Evolutionary conservation across 2,113 vertebrate species (phyloP).

Genomic region (Tragelaphus strepsiceros): DNA sequence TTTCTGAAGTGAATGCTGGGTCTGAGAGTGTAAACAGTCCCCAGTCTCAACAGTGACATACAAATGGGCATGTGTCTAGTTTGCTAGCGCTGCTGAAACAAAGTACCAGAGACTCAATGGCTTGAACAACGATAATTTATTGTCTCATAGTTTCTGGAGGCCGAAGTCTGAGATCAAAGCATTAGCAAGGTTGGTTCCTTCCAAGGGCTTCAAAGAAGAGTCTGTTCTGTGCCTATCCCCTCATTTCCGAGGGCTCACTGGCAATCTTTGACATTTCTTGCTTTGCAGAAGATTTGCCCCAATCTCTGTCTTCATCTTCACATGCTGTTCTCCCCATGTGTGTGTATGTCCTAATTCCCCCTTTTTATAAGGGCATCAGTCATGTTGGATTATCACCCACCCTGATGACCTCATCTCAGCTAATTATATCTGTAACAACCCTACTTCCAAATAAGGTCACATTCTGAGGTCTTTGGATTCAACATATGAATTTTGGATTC

Average conservation of each 20-base stretch:
- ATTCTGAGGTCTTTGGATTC: background rate
- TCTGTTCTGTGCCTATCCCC: background rate
- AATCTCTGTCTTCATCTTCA: background rate
- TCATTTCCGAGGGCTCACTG: background rate
- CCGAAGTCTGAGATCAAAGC: background rate
- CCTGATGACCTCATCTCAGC: background rate
- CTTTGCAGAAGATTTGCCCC: background rate
- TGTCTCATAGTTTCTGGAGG: background rate
- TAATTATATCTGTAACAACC: background rate
- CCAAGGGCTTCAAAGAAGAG: background rate
- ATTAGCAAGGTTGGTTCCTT: background rate
- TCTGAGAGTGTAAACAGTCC: background rate
- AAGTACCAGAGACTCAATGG: background rate
- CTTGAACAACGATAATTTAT: background rate
- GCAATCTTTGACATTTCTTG: background rate
- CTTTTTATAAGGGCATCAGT: background rate
- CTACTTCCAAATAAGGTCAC: background rate
- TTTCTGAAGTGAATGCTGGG: background rate
- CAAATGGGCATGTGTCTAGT: fast-evolving
- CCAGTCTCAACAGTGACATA: too few relatives aligned
- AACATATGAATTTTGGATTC: background rate
- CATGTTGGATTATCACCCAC: background rate
- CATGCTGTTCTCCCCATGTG: background rate
- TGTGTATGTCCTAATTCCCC: background rate
- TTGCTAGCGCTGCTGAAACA: background rate